Evolutionary conservation across 2,797 vertebrate species (phyloP), one percentile per base, ranked within the genome.

Genomic region (Tokudaia muenninki): DNA sequence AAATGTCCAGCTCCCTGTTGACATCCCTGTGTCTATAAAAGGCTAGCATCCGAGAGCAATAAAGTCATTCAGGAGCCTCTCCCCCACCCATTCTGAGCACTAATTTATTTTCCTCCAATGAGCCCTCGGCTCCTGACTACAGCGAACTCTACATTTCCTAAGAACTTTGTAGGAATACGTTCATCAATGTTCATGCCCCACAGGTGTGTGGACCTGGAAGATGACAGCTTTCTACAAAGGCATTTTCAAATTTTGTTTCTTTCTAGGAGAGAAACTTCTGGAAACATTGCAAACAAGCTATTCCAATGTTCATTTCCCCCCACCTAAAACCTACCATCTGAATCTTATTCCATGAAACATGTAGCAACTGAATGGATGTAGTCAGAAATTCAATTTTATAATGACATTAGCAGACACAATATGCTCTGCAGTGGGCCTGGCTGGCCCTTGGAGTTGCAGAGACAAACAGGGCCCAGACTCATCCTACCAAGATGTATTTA

Each of bases 361-460:
- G 34, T 1, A 6, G 57, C 31, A 14, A 59, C 37, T 77, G n/a
- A 21, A 3, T 57, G 75, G n/a, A 63, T 70, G 78, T 57, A 29
- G 10, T 31, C 50, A 44, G 26, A 12, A 50, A 57, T 47, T 77
- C 52, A 22, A n/a, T 67, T 52, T 65, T 63, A 14, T 37, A 19
- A 44, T 77, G 44, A 26, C 41, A 47, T 5, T 29, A 65, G 52
- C 12, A 80, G 92, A 13, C 9, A 13, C 41, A 3, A 14, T 17
- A 5, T 6, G 13, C 0, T 26, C 0, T 1, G 34, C 29, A 26
- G 57, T 22, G 9, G 17, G 65, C 22, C 10, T n/a, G 41, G 14
- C 10, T 31, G 50, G 21, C 50, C 12, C 5, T 79, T 86, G 50
- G 17, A 59, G n/a, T 31, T 55, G 5, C 61, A 41, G 13, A 29